Evolutionary conservation across 2,797 vertebrate species (phyloP), one percentile per base, ranked within the genome.

Genomic region (Triplophysa yarkandensis): DNA sequence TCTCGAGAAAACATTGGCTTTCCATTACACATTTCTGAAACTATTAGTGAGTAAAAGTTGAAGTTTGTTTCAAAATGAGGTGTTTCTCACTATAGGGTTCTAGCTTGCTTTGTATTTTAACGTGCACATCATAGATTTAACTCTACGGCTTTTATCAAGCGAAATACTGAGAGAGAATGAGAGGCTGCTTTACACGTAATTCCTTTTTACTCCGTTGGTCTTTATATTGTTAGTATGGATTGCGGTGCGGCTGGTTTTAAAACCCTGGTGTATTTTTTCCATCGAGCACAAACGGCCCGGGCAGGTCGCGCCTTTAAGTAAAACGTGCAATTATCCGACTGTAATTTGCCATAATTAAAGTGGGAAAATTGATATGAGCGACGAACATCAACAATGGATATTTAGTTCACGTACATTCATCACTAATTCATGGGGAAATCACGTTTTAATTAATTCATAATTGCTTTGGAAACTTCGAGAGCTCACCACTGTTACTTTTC

Each of bases 401-500:
- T 73, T 32, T 64, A 71, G 78, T 58, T 79, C 28, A 58, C 41
- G 75, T 87, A 80, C 64, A 81, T 50, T 62, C 19, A 77, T 83
- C 71, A 80, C 73, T 73, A 77, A 80, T 85, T 85, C 69, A 55
- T 71, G 79, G 77, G 78, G 80, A 85, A 78, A 79, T 83, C 80
- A 71, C 14, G 34, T 61, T 85, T 79, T 81, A 83, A 83, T 84
- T 85, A 78, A 84, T 84, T 83, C 80, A 74, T 81, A 85, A 86
- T 85, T 85, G 80, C 71, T 77, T 78, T 77, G 69, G 81, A 85
- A 85, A 79, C 76, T 79, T 46, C 1, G 77, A 81, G 70, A 68
- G 78, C 76, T 78, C 76, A 41, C 58, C 66, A 77, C 67, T 58
- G 67, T 71, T 58, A 71, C 58, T 43, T 57, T 75, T 80, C 77